Evolutionary conservation across 2,113 vertebrate species (phyloP), one percentile per base, ranked within the genome.

Genomic region (Okapia johnstoni): DNA sequence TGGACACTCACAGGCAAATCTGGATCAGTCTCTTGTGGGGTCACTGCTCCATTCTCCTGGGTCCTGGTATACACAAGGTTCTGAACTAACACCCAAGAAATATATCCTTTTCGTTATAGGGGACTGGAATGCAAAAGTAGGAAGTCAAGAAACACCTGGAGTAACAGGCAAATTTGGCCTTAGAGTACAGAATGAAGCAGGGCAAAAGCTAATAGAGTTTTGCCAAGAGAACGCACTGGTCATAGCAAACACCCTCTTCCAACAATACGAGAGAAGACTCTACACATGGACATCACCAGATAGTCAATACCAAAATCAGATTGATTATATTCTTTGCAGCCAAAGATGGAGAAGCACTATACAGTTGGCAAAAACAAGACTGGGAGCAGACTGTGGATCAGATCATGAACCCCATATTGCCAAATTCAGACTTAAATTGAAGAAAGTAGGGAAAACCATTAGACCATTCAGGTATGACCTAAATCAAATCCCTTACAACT

Each of bases 291-390:
- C 61, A 63, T 63, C 61, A 63, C 61, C 30, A 63, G 30, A n/a
- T 17, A 14, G 15, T n/a, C 61, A 63, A 63, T 0, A n/a, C 30
- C 0, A 0, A 19, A n/a, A 19, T 19, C 61, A 17, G 2, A 66
- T 4, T n/a, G 61, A 19, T 66, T 4, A 66, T n/a, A n/a, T n/a
- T 10, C 33, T n/a, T n/a, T 66, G 61, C 33, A 66, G 7, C 61
- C 16, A n/a, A n/a, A 66, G 61, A 66, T 4, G 7, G 61, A 66
- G 16, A 66, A 66, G 16, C 61, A 19, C 16, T 66, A n/a, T 9
- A 66, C 33, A 66, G 61, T 9, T 33, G n/a, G 61, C 61, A n/a
- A n/a, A 66, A 66, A 19, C 33, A 66, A n/a, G 33, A n/a, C 33
- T 0, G 1, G 61, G 61, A n/a, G 33, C 33, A 9, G 61, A 19